A percentile compares a stretch with the other conserved stretches of the same genome.
Conservation (phyloP, 1,140 invertebrate species). For the Lepidostoma basale region DNA sequence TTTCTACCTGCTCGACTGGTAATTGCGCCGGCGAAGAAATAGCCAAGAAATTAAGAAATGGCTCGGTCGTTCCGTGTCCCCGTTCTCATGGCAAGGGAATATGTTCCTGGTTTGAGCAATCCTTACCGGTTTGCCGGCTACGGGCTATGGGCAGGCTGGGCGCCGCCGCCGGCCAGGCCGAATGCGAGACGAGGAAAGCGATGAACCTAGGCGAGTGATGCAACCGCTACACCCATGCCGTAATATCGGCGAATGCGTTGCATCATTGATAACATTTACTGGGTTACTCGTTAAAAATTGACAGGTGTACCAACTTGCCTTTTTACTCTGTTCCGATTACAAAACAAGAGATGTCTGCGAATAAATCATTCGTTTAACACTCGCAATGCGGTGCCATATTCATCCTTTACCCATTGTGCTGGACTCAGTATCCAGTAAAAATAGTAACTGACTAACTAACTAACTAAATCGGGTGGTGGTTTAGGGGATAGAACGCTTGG, state of each 20-base stretch:
- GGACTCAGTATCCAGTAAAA: no score
- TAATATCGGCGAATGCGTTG: conserved; percentile 1
- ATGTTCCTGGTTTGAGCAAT: conserved; percentile 40
- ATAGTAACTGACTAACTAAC: no score
- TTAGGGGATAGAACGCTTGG: no score
- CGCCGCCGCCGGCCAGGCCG: background rate
- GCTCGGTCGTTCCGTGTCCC: conserved; percentile 31
- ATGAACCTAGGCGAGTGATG: background rate
- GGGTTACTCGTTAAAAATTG: conserved; percentile 17
- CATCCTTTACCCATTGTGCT: no score
- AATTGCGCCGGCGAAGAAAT: conserved; percentile 14
- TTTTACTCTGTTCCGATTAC: no score
- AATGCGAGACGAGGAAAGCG: conserved; percentile 11
- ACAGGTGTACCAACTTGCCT: no score
- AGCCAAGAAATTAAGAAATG: conserved; percentile 33
- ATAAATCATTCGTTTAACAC: no score
- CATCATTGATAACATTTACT: conserved; percentile 19
- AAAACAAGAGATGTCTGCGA: no score
- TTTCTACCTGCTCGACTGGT: background rate
- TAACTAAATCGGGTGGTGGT: no score
- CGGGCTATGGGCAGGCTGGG: background rate
- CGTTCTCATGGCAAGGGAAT: conserved; percentile 36
- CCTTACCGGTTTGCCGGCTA: conserved; percentile 36
- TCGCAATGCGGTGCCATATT: no score
- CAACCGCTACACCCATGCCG: conserved; percentile 10